Evolutionary conservation across 1,140 invertebrate genomes (phyloP).

Genomic region (Drosophila nigrodunni): DNA sequence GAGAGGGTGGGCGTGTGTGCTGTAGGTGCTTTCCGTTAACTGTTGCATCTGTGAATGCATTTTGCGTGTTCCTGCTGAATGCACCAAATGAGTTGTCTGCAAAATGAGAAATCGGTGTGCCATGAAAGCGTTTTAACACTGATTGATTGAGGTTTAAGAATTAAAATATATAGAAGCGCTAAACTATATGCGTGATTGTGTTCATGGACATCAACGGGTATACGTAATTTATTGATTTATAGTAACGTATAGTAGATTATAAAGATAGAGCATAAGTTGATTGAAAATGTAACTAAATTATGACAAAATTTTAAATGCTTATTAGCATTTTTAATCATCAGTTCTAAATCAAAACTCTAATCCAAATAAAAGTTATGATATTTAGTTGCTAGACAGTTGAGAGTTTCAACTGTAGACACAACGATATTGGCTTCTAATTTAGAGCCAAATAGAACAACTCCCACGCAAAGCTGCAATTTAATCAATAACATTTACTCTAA

Average conservation of each 20-base stretch:
- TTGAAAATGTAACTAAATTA: no score
- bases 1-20: not conserved
- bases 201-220: no score
- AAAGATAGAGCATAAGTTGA: no score
- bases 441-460: not conserved
- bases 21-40: constrained; percentile 21
- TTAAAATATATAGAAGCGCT: not conserved
- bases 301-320: no score
- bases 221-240: no score
- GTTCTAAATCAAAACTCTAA: not conserved
- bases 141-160: constrained; percentile 20
- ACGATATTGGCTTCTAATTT: not conserved
- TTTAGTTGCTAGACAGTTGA: not conserved
- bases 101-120: constrained; percentile 9
- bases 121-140: constrained; percentile 20
- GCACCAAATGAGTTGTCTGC: constrained; percentile 24
- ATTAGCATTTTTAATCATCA: not conserved
- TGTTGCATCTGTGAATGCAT: constrained; percentile 50
- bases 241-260: no score
- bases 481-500: constrained; percentile 3
- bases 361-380: not conserved
- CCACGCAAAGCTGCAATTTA: not conserved
- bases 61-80: constrained; percentile 37
- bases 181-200: not conserved
- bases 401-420: not conserved